Conservation (phyloP, 2,113 vertebrate species). For the Orientallactaga bullata region DNA sequence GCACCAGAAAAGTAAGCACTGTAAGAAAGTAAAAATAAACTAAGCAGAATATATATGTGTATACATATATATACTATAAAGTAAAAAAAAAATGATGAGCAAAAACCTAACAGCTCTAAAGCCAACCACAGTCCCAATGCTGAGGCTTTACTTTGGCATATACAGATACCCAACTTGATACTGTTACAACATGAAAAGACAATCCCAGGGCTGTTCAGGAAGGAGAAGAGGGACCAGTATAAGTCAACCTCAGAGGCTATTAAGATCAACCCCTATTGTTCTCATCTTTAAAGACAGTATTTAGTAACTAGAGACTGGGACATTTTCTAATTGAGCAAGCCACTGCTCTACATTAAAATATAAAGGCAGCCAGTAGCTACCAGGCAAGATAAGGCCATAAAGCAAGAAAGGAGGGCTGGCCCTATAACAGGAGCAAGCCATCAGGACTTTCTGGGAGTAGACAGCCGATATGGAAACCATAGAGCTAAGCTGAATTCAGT, state of each 20-base stretch:
- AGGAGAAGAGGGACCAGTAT: conserved; percentile 63
- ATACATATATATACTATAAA: conserved; percentile 3
- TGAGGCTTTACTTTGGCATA: conserved; percentile 41
- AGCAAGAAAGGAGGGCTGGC: conserved; percentile 56
- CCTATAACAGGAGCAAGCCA: conserved; percentile 30
- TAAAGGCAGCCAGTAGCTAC: conserved; percentile 63
- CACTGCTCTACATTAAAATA: conserved; percentile 65
- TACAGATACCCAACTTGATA: conserved; percentile 19
- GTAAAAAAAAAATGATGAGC: conserved; percentile 2
- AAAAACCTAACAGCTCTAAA: conserved; percentile 57
- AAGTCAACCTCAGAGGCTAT: conserved; percentile 65
- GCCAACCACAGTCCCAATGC: conserved; percentile 45
- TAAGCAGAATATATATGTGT: conserved; percentile 12
- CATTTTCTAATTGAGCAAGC: conserved; percentile 58
- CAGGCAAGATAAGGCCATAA: conserved; percentile 59
- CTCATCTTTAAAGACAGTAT: conserved; percentile 69
- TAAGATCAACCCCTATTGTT: conserved; percentile 38
- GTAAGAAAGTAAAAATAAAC: conserved; percentile 73
- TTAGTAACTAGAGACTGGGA: conserved; percentile 37
- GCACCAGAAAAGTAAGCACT: conserved; percentile 99
- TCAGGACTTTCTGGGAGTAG: conserved; percentile 70
- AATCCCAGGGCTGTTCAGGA: conserved; percentile 43
- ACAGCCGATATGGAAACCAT: conserved; percentile 41
- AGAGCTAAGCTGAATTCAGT: conserved; percentile 50
- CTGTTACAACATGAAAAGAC: conserved; percentile 36